Base-by-base conservation (phyloP, 2,888 invertebrate species). In the Hydraecia micacea region DNA sequence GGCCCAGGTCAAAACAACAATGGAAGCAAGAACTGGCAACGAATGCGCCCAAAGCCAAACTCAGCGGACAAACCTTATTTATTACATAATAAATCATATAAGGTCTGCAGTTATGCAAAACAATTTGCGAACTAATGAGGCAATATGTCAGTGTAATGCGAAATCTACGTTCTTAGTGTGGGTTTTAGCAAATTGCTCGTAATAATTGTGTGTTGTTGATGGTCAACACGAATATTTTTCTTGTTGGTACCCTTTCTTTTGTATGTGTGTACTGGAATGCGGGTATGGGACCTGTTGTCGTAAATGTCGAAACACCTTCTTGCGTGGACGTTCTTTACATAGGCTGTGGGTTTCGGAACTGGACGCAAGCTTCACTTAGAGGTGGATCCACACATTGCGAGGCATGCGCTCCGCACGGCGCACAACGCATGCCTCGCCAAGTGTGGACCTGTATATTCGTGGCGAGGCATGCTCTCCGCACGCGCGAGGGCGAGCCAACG, bases 71-170 rank as follows among this genome's bases (percentile, higher is more conserved):
- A 72, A 79, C 71, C 65, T 71, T 76, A 85, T 84, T 75, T 70
- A 87, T 87, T 85, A 77, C 66, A 65, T 65, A 81, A 87, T 79
- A 77, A 79, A 87, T 87, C 77, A 88, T 71, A 71, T 25, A 79
- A 73, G 77, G 77, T 76, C 63, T 66, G 70, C 65, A 63, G 73
- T 87, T 80, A 81, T 74, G 81, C 82, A 81, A 85, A 84, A 80
- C 82, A 73, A 84, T 87, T 89, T 77, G 83, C 70, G 49, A 72
- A 85, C 80, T 81, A 88, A 89, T 89, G 82, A 88, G 75, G 76
- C 73, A 82, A 85, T 85, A 85, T 79, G 85, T 87, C 89, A 84
- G 60, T 80, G 86, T 81, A 66, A 60, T 76, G 49, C n/a, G 21
- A 72, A 73, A 55, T 72, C 32, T 67, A 65, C 18, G 73, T 67